Percentiles rank a stretch among this genome's conserved stretches.
phyloP scores from a whole-genome alignment of 1,140 invertebrate species.

The Drosophila truncata region DNA sequence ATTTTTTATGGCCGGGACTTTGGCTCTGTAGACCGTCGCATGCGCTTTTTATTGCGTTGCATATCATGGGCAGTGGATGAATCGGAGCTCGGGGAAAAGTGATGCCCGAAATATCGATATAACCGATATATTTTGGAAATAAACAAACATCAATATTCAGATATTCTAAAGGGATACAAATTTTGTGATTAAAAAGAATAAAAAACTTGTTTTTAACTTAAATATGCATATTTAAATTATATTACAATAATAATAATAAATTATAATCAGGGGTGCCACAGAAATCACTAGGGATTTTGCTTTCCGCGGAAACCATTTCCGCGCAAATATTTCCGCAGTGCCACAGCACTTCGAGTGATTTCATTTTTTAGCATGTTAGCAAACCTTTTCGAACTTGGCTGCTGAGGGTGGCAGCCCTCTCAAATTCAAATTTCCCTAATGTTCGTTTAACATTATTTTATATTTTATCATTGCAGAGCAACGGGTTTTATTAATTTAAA shows the following conservation, averaged over 20 bases:
- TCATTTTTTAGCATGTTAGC: too few relatives aligned
- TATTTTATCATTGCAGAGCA: too few relatives aligned
- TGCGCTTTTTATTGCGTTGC: slow-evolving; percentile 74
- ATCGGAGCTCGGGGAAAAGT: not conserved
- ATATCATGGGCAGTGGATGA: slow-evolving; percentile 6
- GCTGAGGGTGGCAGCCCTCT: too few relatives aligned
- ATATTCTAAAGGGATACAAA: not conserved
- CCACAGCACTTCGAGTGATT: too few relatives aligned
- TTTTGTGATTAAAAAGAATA: not conserved
- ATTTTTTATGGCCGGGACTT: slow-evolving; percentile 70
- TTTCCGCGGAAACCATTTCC: too few relatives aligned
- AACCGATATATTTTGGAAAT: not conserved
- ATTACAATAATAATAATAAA: not conserved
- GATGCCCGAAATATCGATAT: not conserved
- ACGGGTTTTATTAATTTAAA: too few relatives aligned
- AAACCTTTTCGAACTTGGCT: too few relatives aligned
- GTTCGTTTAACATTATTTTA: too few relatives aligned
- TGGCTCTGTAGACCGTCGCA: slow-evolving; percentile 55
- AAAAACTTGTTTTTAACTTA: not conserved
- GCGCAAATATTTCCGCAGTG: too few relatives aligned
- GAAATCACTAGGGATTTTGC: too few relatives aligned
- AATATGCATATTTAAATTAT: not conserved
- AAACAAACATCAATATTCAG: not conserved
- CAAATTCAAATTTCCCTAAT: too few relatives aligned
- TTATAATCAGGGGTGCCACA: too few relatives aligned